A percentile compares a stretch with the other conserved stretches of the same genome.
Evolutionary conservation across 2,888 invertebrate genomes (phyloP).

Genomic region (Clunio marinus): DNA sequence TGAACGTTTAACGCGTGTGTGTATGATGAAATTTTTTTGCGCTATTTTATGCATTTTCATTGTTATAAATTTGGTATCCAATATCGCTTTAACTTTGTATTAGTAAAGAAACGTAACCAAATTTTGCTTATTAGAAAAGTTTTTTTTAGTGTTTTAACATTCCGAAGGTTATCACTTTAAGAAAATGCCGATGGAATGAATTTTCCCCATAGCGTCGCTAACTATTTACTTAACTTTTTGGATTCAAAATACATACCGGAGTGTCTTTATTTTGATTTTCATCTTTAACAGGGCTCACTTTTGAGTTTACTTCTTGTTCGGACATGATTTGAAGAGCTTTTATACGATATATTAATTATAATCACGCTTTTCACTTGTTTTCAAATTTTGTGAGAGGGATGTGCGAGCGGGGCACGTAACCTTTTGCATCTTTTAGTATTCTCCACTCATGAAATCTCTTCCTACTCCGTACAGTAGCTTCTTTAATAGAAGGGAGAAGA

Average conservation of each 20-base stretch:
- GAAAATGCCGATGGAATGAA: conserved; percentile 13
- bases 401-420: too few relatives aligned
- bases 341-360: too few relatives aligned
- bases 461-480: too few relatives aligned
- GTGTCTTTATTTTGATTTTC: conserved; percentile 27
- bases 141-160: neutral
- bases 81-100: too few relatives aligned
- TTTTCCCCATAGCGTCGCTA: conserved; percentile 25
- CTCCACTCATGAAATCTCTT: too few relatives aligned
- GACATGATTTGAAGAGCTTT: conserved; percentile 7
- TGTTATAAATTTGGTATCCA: conserved; percentile 24
- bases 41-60: conserved; percentile 29
- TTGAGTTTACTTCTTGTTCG: conserved; percentile 13
- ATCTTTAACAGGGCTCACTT: conserved; percentile 16
- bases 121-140: too few relatives aligned
- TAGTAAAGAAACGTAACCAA: too few relatives aligned
- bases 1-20: neutral
- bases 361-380: too few relatives aligned
- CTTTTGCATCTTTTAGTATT: too few relatives aligned
- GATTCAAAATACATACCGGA: conserved; percentile 4
- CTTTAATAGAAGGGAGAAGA: too few relatives aligned
- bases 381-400: too few relatives aligned
- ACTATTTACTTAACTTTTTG: neutral
- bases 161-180: neutral
- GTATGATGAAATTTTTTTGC: conserved; percentile 21